Evolutionary conservation across 2,113 vertebrate genomes (phyloP), one percentile per base, ranked within the genome.

Genomic region (Platysternon megacephalum): DNA sequence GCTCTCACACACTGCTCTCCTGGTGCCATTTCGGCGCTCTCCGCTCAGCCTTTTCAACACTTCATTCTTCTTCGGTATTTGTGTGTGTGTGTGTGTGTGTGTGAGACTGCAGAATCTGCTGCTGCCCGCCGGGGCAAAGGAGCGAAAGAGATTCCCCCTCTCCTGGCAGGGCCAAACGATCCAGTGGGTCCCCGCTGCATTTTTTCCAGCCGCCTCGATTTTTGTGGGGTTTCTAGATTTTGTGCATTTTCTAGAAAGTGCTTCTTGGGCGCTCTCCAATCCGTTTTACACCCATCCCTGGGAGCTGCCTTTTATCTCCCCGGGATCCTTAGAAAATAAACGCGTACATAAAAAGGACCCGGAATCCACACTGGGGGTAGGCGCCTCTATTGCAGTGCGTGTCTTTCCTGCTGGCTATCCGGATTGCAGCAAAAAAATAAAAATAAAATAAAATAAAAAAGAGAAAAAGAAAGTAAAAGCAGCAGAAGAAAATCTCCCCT

Each of bases 1-100:
- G 94, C 94, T 89, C 79, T 76, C 87, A 74, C 95, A 90, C 56
- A 55, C 55, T 42, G 94, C 95, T 97, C 93, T 93, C 97, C 97
- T 52, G 78, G 93, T 98, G 97, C 98, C 98, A 94, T 97, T 95
- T 96, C 93, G 88, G 91, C 78, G 94, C 96, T 95, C 86, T 87
- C 95, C 91, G 95, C 82, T 92, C 98, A 96, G 98, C 95, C 97
- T 95, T 91, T 92, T 93, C 87, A 94, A 95, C 85, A 90, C 96
- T 87, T 78, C 88, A 79, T 74, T 87, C 85, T 95, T 90, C 95
- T 93, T 93, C 96, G 93, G 74, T 81, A 85, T 87, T 72, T 65
- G 68, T 49, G 10, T 61, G 58, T 92, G 88, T 72, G 94, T 81
- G 91, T 86, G 58, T 83, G 88, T 46, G 85, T 79, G 76, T 56